Percentiles rank a stretch among this genome's conserved stretches.
Conservation (phyloP, 2,888 invertebrate species). For the Heliconius charithonia region DNA sequence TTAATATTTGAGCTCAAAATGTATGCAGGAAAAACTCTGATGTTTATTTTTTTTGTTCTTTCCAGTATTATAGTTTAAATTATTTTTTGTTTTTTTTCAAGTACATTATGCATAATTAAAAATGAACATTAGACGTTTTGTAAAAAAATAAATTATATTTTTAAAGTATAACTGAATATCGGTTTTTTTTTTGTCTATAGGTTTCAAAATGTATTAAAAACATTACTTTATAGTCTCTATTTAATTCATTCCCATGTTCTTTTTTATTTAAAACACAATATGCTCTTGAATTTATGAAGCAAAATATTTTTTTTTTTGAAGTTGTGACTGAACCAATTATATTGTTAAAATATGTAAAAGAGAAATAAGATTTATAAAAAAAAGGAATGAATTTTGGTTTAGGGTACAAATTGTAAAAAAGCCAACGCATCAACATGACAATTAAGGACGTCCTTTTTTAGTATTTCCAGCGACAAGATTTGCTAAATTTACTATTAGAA, state of each 20-base stretch:
- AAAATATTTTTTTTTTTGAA: background rate
- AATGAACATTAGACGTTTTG: background rate
- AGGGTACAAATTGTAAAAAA: background rate
- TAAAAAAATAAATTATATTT: background rate
- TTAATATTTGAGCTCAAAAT: background rate
- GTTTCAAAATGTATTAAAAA: no score
- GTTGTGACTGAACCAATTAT: background rate
- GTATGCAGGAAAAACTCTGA: background rate
- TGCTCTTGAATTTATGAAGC: background rate
- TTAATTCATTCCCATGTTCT: background rate
- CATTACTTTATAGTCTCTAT: no score
- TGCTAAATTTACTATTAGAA: no score
- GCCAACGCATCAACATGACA: no score
- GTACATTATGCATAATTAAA: background rate
- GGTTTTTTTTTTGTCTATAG: no score
- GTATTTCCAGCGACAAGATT: no score
- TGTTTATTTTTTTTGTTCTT: background rate
- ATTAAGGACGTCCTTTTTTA: no score
- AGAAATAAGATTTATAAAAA: background rate
- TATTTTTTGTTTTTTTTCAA: background rate
- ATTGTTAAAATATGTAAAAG: background rate
- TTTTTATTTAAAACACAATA: background rate
- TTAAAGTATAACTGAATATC: background rate
- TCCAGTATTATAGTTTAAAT: background rate
- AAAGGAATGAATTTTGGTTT: background rate